These are phyloP conservation scores for Drosophila leonis DNA, from an alignment of 2,888 invertebrate species.

Conservation along the genomic window DNA sequence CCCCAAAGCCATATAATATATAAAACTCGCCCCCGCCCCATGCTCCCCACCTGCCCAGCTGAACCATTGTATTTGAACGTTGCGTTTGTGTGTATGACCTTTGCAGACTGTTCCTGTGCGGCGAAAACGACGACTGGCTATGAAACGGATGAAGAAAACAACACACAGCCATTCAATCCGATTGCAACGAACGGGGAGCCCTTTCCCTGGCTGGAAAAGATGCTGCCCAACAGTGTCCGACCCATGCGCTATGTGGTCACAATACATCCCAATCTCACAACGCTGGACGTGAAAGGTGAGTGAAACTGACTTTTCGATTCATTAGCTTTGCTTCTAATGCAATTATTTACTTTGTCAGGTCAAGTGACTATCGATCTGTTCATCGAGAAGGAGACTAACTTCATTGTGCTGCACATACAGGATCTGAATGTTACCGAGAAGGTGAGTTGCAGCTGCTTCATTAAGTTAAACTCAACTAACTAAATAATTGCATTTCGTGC, in stretches of 20 bases:
- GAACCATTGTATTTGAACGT: conserved; percentile 21
- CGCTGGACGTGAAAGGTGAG: conserved; percentile 93
- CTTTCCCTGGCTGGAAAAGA: conserved; percentile 91
- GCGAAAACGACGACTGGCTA: conserved; percentile 88
- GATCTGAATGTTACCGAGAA: conserved; percentile 95
- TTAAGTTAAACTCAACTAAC: too few species aligned
- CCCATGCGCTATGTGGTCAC: conserved; percentile 95
- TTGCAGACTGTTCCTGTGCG: conserved; percentile 89
- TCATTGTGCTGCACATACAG: conserved; percentile 93
- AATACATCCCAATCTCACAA: conserved; percentile 96
- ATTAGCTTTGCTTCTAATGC: conserved; percentile 23
- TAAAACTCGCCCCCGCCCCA: not conserved
- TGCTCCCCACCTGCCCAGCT: not conserved
- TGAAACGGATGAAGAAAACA: conserved; percentile 88
- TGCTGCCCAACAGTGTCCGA: conserved; percentile 91
- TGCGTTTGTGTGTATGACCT: conserved; percentile 54
- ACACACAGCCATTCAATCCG: conserved; percentile 88
- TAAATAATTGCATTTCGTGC: conserved; percentile 40
- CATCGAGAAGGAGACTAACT: conserved; percentile 92
- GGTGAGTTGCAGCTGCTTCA: conserved; percentile 82
- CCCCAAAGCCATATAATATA: conserved; percentile 44
- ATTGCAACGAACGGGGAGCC: conserved; percentile 91
- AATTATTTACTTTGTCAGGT: conserved; percentile 86
- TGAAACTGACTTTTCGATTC: not conserved
- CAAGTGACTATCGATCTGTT: conserved; percentile 94